Evolutionary conservation across 2,113 vertebrate species (phyloP).

Genomic region (Lichenostomus cassidix): DNA sequence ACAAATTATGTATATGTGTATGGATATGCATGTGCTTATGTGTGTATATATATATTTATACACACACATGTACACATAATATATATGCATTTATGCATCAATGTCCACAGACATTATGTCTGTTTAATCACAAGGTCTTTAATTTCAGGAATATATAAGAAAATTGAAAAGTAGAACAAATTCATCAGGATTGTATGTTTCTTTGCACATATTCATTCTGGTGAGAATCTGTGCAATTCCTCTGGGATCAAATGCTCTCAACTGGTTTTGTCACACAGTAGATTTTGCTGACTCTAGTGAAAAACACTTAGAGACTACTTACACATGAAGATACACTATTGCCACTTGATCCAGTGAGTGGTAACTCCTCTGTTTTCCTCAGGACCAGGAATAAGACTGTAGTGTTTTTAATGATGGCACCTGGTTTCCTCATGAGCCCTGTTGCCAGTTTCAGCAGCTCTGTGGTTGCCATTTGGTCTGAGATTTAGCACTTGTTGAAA

Average conservation of each 20-base stretch:
- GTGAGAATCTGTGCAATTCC: background rate
- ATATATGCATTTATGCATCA: background rate
- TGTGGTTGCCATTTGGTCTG: background rate
- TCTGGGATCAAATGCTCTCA: background rate
- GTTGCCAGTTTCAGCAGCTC: background rate
- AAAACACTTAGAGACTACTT: background rate
- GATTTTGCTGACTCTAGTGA: background rate
- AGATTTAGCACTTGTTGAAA: background rate
- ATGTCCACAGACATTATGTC: background rate
- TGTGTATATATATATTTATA: too few relatives aligned
- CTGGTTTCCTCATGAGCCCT: background rate
- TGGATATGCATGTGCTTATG: background rate
- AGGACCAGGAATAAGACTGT: background rate
- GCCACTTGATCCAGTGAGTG: background rate
- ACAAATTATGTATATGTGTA: background rate
- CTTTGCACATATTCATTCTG: background rate
- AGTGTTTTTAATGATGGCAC: background rate
- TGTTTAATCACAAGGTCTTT: background rate
- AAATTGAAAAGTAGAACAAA: background rate
- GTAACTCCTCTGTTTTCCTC: background rate
- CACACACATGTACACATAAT: accelerated
- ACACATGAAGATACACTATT: background rate
- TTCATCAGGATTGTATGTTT: background rate
- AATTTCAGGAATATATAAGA: background rate
- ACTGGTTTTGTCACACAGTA: background rate